These are phyloP conservation scores for Zaprionus inermis DNA, from an alignment of 1,140 invertebrate species.

Conservation along the genomic window DNA sequence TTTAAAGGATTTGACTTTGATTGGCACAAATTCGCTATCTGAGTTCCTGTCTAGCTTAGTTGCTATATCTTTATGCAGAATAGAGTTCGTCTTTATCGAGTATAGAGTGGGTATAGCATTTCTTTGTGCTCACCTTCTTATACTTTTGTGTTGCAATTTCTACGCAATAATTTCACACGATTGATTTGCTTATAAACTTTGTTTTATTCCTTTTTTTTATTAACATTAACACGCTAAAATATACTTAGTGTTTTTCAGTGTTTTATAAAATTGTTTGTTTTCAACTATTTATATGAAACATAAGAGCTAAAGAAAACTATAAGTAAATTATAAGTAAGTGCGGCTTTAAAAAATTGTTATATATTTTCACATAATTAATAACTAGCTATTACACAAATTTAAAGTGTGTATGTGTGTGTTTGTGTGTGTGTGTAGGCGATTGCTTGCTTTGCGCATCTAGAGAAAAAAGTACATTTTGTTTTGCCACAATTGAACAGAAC, in stretches of 20 bases:
- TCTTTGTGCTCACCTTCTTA: constrained; percentile 7
- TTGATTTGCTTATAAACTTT: constrained; percentile 60
- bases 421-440: constrained; percentile 3
- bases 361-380: constrained; percentile 23
- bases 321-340: constrained; percentile 53
- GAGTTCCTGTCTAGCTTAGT: constrained; percentile 24
- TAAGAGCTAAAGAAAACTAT: constrained; percentile 65
- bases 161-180: constrained; percentile 67
- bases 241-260: constrained; percentile 48
- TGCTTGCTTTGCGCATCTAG: not conserved
- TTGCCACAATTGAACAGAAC: not conserved
- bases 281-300: constrained; percentile 63
- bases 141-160: constrained; percentile 13
- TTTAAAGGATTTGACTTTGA: constrained; percentile 40
- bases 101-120: not conserved
- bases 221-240: constrained; percentile 77
- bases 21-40: constrained; percentile 74
- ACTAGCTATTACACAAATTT: constrained; percentile 49
- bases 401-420: constrained; percentile 23
- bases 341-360: constrained; percentile 50
- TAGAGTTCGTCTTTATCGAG: not conserved
- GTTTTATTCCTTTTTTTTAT: constrained; percentile 63
- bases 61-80: constrained; percentile 4
- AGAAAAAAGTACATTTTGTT: not conserved
- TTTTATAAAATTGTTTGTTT: constrained; percentile 71